Evolutionary conservation across 2,797 vertebrate species (phyloP), one percentile per base, ranked within the genome.

Genomic region (Acestrorhynchus altus): DNA sequence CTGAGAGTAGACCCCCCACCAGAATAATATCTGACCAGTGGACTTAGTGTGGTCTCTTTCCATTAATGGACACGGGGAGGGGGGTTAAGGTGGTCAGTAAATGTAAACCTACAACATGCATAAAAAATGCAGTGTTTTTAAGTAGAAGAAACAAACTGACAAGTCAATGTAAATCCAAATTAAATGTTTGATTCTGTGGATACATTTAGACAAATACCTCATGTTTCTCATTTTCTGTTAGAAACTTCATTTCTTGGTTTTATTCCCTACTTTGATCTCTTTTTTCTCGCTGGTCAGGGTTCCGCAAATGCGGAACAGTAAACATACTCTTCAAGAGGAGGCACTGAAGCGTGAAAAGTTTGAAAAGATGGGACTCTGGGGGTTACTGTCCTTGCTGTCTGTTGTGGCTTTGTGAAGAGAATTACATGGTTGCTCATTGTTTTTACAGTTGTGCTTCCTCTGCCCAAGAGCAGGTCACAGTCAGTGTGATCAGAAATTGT

Each of bases 371-470:
- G 39, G 61, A 42, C 39, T 64, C 39, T 64, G 61, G 11, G 39
- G 61, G 18, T 42, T 12, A 5, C n/a, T 64, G 61, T 64, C 61
- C n/a, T 64, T 64, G 39, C 0, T 4, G 12, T 42, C 22, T 64
- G 10, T 64, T 44, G n/a, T 31, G 60, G 6, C 9, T n/a, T 61
- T 61, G 26, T 61, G 59, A 61, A 18, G 9, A 39, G 60, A 63
- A 39, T 63, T 39, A 40, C n/a, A 40, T n/a, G 42, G 42, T 64
- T 10, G 10, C 61, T 64, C n/a, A 64, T 44, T 64, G 39, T 64
- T 64, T 44, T 42, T n/a, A 64, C 61, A 44, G 35, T 39, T 60
- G 57, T 42, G 8, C n/a, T 64, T 44, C 61, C 61, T 64, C 9
- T 20, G 11, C 35, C 9, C 20, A 63, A 63, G 42, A 39, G n/a